These are phyloP conservation scores for Caenorhabditis drosophilae DNA, from an alignment of 2,888 invertebrate genomes.

Conservation along the genomic window DNA sequence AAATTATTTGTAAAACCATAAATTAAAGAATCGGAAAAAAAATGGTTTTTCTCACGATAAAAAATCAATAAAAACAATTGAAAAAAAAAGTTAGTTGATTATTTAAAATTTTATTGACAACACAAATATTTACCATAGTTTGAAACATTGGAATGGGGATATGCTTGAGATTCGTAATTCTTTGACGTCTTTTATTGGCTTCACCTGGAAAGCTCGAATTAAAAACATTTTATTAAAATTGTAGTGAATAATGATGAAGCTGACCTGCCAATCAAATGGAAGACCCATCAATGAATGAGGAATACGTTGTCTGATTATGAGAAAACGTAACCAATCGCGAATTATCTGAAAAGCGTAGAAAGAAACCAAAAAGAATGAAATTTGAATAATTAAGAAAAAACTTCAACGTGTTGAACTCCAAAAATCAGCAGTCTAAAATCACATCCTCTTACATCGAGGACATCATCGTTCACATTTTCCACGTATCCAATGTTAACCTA, in stretches of 20 bases:
- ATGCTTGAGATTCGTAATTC: slow-evolving; percentile 38
- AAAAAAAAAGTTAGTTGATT: no score
- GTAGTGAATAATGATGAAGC: neutral
- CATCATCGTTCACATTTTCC: slow-evolving; percentile 41
- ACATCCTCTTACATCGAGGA: slow-evolving; percentile 46
- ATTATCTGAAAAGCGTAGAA: slow-evolving; percentile 37
- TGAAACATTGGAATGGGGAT: slow-evolving; percentile 50
- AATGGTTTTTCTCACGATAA: neutral
- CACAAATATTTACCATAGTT: slow-evolving; percentile 26
- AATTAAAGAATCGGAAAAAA: no score
- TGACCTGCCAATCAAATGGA: slow-evolving; percentile 59
- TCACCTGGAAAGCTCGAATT: slow-evolving; percentile 23
- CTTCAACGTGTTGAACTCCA: slow-evolving; percentile 47
- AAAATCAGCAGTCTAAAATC: slow-evolving; percentile 44
- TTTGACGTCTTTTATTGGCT: slow-evolving; percentile 41
- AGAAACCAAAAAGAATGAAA: neutral
- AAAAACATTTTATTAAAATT: neutral
- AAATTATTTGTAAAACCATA: no score
- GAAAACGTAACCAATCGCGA: slow-evolving; percentile 60
- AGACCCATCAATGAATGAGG: slow-evolving; percentile 58
- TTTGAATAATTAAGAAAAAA: slow-evolving; percentile 4
- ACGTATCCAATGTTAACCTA: slow-evolving; percentile 49
- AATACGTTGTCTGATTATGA: slow-evolving; percentile 60
- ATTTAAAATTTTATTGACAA: neutral
- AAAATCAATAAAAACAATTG: neutral